Conservation (phyloP, 92 coral and sea anemone genomes). For the Hydrozoanthus gracilis region DNA sequence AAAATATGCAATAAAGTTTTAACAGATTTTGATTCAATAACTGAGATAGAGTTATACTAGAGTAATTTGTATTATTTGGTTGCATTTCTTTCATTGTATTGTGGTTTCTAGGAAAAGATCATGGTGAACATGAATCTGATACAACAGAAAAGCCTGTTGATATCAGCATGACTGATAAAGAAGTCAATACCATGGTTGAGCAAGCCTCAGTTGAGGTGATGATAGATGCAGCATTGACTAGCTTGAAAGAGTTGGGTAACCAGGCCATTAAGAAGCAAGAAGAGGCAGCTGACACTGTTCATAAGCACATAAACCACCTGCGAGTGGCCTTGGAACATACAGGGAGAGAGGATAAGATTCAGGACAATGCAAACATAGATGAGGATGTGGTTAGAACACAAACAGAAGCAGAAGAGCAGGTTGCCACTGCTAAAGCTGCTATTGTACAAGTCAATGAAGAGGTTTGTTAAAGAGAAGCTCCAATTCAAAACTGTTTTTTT, state of each 20-base stretch:
- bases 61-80: too few species aligned
- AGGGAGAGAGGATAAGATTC: conserved; percentile 60
- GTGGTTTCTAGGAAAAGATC: not conserved
- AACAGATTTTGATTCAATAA: too few species aligned
- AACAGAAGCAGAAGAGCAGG: conserved; percentile 57
- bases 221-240: conserved; percentile 72
- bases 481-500: not conserved
- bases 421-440: conserved; percentile 60
- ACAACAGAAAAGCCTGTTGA: conserved; percentile 42
- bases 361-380: conserved; percentile 55
- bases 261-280: conserved; percentile 83
- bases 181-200: conserved; percentile 65
- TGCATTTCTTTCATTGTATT: not conserved
- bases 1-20: too few species aligned
- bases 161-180: conserved; percentile 73
- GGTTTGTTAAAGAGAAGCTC: not conserved
- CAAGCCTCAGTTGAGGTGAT: conserved; percentile 82
- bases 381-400: conserved; percentile 69
- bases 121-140: not conserved
- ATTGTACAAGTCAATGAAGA: conserved; percentile 78
- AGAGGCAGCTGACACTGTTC: conserved; percentile 77
- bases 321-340: conserved; percentile 71
- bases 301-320: conserved; percentile 69
- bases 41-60: too few species aligned
- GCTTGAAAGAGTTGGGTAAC: conserved; percentile 63